Conservation (phyloP, 2,888 invertebrate species). For the Sminthurides aquaticus region DNA sequence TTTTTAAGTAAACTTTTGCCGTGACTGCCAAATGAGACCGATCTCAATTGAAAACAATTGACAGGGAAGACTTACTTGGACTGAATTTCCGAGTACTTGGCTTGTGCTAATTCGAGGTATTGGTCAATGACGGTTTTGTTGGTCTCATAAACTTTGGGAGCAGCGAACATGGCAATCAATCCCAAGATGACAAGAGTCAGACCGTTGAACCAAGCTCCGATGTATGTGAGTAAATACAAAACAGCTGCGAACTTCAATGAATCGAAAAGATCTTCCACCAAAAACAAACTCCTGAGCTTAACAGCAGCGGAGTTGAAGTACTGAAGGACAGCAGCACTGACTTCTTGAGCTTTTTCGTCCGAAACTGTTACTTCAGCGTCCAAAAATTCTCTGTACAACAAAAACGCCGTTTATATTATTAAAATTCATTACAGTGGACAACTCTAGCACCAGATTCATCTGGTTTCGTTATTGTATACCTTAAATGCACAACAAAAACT, state of each 20-base stretch:
- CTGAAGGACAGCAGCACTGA: conserved; percentile 76
- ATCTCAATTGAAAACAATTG: conserved; percentile 1
- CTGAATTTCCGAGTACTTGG: conserved; percentile 78
- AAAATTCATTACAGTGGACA: no score
- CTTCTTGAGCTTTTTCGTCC: conserved; percentile 81
- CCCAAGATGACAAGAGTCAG: conserved; percentile 94
- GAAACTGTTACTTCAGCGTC: conserved; percentile 80
- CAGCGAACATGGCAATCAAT: conserved; percentile 84
- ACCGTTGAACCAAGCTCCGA: conserved; percentile 98
- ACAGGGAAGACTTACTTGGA: conserved; percentile 63
- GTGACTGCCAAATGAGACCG: no score
- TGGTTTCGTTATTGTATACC: no score
- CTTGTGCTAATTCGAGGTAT: conserved; percentile 77
- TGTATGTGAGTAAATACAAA: conserved; percentile 93
- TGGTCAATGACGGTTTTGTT: conserved; percentile 90
- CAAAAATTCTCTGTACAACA: conserved; percentile 62
- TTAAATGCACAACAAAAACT: no score
- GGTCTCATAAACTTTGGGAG: conserved; percentile 93
- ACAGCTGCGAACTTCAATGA: conserved; percentile 89
- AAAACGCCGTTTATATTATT: no score
- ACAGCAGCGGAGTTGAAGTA: conserved; percentile 73
- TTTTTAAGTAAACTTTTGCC: no score
- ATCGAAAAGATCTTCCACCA: conserved; percentile 78
- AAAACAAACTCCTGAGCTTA: conserved; percentile 85
- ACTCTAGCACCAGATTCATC: no score